Evolutionary conservation across 2,888 invertebrate species (phyloP).

Genomic region (Diachrysia chrysitis): DNA sequence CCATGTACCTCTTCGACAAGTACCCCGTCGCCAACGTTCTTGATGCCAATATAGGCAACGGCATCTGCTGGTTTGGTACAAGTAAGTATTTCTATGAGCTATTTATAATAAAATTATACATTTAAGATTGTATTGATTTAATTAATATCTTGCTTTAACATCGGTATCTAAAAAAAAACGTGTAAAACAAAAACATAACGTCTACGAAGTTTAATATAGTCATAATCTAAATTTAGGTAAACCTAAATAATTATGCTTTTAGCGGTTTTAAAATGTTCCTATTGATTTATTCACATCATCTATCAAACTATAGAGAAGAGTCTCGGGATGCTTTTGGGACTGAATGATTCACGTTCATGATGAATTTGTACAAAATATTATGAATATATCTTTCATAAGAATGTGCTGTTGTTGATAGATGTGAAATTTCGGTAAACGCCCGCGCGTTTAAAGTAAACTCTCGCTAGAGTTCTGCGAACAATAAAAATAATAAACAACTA

Average conservation of each 20-base stretch:
- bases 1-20: conserved; percentile 88
- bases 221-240: conserved; percentile 15
- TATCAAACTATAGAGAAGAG: conserved; percentile 12
- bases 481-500: conserved; percentile 49
- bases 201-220: neutral
- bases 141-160: too few species aligned
- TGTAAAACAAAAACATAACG: too few species aligned
- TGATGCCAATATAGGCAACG: conserved; percentile 90
- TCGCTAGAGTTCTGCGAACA: conserved; percentile 47
- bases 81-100: conserved; percentile 79
- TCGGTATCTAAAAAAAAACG: too few species aligned
- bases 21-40: conserved; percentile 78
- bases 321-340: conserved; percentile 6
- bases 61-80: conserved; percentile 91
- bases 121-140: too few species aligned
- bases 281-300: conserved; percentile 16
- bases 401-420: conserved; percentile 49
- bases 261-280: neutral
- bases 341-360: conserved; percentile 38
- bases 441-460: conserved; percentile 55
- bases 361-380: conserved; percentile 36
- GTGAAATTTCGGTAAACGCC: conserved; percentile 48
- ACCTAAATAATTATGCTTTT: conserved; percentile 11
- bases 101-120: neutral
- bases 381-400: conserved; percentile 49